These are phyloP conservation scores for Nomada ruficornis DNA, from an alignment of 2,888 invertebrate genomes.

Conservation along the genomic window DNA sequence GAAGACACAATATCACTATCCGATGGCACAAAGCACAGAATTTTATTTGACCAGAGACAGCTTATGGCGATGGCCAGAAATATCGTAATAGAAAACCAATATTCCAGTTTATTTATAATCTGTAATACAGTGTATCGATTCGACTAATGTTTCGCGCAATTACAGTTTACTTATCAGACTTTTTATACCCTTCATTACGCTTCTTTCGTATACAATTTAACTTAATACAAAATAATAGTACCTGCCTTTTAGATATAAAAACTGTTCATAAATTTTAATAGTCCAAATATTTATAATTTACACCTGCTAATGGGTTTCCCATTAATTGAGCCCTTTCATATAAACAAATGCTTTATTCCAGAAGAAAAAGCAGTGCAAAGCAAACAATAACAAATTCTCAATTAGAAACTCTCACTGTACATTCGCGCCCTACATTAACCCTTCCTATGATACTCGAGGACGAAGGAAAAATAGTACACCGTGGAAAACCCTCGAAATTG, in stretches of 20 bases:
- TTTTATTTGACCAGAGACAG: conserved; percentile 24
- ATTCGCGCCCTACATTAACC: neutral
- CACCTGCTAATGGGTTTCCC: too few species aligned
- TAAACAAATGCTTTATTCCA: too few species aligned
- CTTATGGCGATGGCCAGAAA: conserved; percentile 2
- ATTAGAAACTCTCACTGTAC: too few species aligned
- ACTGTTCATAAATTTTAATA: too few species aligned
- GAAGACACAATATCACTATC: conserved; percentile 25
- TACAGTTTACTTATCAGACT: neutral
- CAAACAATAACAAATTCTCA: too few species aligned
- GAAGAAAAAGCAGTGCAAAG: too few species aligned
- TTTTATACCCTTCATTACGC: neutral
- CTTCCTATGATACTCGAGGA: neutral
- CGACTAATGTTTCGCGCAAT: neutral
- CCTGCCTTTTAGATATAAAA: too few species aligned
- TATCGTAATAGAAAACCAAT: conserved; percentile 21
- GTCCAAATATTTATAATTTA: too few species aligned
- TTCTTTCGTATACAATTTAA: too few species aligned
- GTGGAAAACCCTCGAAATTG: neutral
- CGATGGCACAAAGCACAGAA: conserved; percentile 20
- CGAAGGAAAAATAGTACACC: neutral
- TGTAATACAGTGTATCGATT: neutral
- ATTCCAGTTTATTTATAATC: conserved; percentile 15
- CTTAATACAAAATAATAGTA: too few species aligned
- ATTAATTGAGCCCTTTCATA: too few species aligned